Conservation (phyloP, 2,888 invertebrate genomes). For the Ectemnius continuus region DNA sequence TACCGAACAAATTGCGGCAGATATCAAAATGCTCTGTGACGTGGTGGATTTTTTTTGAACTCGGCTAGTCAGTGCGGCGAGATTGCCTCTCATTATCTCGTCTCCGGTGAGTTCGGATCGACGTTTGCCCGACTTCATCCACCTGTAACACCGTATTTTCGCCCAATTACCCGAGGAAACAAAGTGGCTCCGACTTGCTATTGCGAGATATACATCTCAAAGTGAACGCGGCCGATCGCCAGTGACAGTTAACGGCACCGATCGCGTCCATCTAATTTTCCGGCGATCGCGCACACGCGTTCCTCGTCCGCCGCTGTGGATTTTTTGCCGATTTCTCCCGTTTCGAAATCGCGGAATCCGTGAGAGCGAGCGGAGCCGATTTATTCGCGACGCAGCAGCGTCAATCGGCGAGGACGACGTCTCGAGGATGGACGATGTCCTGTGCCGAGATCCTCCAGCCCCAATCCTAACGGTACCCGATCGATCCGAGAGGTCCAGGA, state of each 20-base stretch:
- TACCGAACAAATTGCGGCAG: too few species aligned
- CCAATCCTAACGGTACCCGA: slow-evolving; percentile 46
- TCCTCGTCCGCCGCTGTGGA: background rate
- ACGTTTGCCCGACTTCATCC: background rate
- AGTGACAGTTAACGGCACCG: slow-evolving; percentile 52
- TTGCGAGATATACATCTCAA: slow-evolving; percentile 12
- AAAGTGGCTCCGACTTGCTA: slow-evolving; percentile 30
- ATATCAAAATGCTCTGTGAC: too few species aligned
- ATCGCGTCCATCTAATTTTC: slow-evolving; percentile 48
- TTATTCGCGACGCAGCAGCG: slow-evolving; percentile 42
- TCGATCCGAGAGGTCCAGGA: slow-evolving; percentile 48
- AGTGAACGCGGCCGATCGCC: slow-evolving; percentile 49
- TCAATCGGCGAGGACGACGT: slow-evolving; percentile 46
- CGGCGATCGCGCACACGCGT: background rate
- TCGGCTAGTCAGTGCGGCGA: too few species aligned
- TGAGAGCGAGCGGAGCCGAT: slow-evolving; percentile 35
- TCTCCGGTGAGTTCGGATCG: too few species aligned
- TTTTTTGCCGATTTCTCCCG: slow-evolving; percentile 26
- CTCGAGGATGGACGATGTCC: slow-evolving; percentile 48
- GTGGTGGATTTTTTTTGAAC: too few species aligned
- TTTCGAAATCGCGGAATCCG: background rate
- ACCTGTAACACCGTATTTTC: slow-evolving; percentile 39
- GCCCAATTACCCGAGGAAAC: slow-evolving; percentile 50
- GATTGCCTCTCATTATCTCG: too few species aligned
- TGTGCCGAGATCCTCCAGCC: slow-evolving; percentile 24